These are phyloP conservation scores for Vespertilio murinus DNA, from an alignment of 2,797 vertebrate genomes.

Conservation along the genomic window DNA sequence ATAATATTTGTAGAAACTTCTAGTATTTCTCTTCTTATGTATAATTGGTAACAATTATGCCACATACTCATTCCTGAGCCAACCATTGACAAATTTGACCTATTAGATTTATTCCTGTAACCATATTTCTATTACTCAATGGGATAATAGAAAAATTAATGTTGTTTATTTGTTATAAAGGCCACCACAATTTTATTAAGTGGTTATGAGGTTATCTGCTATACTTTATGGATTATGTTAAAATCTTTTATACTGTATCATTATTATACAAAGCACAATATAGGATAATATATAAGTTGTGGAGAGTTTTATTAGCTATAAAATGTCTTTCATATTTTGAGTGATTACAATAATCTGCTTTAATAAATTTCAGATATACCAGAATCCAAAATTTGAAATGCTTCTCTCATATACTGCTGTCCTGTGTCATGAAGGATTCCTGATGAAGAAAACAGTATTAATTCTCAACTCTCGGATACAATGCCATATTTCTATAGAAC, in stretches of 20 bases:
- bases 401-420: neutral
- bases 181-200: neutral
- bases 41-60: neutral
- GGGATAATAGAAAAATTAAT: neutral
- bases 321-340: neutral
- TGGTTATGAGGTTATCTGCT: neutral
- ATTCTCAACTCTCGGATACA: neutral
- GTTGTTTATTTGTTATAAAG: neutral
- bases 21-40: neutral
- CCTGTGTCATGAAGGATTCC: neutral
- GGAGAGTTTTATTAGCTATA: neutral
- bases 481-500: neutral
- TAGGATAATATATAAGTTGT: neutral
- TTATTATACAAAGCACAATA: neutral
- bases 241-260: neutral
- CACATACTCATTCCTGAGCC: neutral
- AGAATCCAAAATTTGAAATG: constrained; percentile 4
- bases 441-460: neutral
- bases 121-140: neutral
- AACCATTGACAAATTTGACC: neutral
- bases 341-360: neutral
- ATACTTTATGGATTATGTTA: neutral
- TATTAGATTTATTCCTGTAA: neutral
- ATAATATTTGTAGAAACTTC: neutral
- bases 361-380: constrained; percentile 15